Evolutionary conservation across 2,888 invertebrate species (phyloP).

Genomic region (Drosophila fulvimacula): DNA sequence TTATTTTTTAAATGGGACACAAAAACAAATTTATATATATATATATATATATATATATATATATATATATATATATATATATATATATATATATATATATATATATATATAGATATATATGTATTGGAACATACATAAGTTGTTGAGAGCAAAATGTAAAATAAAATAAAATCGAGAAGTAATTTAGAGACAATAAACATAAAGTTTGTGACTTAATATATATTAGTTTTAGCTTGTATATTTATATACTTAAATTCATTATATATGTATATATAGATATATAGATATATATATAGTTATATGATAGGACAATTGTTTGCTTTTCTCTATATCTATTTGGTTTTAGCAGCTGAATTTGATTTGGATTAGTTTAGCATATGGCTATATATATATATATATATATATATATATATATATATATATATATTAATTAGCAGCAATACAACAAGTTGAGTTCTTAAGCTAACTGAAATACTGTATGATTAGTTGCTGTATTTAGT

Average conservation of each 20-base stretch:
- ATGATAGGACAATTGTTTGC: slow-evolving; percentile 2
- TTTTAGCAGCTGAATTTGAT: slow-evolving; percentile 11
- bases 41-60: slow-evolving; percentile 11
- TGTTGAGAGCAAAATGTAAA: slow-evolving; percentile 51
- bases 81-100: slow-evolving; percentile 5
- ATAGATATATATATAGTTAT: slow-evolving; percentile 6
- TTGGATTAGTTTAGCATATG: slow-evolving; percentile 5
- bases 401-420: not conserved
- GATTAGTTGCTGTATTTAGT: not conserved
- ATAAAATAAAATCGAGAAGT: slow-evolving; percentile 33
- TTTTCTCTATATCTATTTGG: not conserved
- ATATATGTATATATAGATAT: slow-evolving; percentile 6
- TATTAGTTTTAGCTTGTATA: slow-evolving; percentile 8
- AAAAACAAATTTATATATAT: slow-evolving; percentile 15
- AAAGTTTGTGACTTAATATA: slow-evolving; percentile 6
- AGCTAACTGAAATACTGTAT: slow-evolving; percentile 26
- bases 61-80: slow-evolving; percentile 11
- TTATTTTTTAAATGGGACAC: slow-evolving; percentile 50
- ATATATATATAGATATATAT: slow-evolving; percentile 10
- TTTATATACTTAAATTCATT: slow-evolving; percentile 28
- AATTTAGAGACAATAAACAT: slow-evolving; percentile 8
- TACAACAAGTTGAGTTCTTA: slow-evolving; percentile 30
- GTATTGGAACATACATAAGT: slow-evolving; percentile 23
- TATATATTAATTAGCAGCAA: slow-evolving; percentile 16
- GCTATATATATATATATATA: not conserved